These are phyloP conservation scores for Climacteris rufus DNA, from an alignment of 2,113 vertebrate genomes.

Conservation along the genomic window DNA sequence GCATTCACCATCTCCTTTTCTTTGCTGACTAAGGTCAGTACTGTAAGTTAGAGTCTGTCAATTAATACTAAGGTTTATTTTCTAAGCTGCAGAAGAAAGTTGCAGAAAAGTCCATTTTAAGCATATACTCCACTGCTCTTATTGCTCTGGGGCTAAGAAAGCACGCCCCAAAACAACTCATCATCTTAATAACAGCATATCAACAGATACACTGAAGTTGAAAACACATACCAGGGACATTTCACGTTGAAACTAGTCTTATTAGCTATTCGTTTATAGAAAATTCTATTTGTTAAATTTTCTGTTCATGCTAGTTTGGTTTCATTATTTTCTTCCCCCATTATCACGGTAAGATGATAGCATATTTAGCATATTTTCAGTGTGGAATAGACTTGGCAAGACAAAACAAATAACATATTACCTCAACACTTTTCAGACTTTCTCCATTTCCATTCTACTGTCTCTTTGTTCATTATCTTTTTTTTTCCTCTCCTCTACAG, in stretches of 20 bases:
- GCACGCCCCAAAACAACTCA: neutral
- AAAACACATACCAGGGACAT: neutral
- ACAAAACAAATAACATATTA: neutral
- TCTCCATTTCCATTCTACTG: neutral
- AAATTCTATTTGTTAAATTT: neutral
- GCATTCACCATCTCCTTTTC: neutral
- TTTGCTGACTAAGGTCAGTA: neutral
- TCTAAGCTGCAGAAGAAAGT: neutral
- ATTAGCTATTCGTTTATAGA: neutral
- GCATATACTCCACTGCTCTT: neutral
- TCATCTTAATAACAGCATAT: neutral
- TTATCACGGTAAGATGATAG: neutral
- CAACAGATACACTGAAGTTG: neutral
- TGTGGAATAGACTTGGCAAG: neutral
- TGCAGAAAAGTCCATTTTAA: neutral
- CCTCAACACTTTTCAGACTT: neutral
- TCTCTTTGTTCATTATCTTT: neutral
- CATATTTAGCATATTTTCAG: neutral
- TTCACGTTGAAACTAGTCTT: neutral
- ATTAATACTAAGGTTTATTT: neutral
- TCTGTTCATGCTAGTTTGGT: neutral
- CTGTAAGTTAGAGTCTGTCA: neutral
- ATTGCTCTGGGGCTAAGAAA: neutral
- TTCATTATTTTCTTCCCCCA: accelerated
- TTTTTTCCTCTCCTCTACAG: neutral